Percentiles rank a stretch among this genome's conserved stretches.
Evolutionary conservation across 2,113 vertebrate species (phyloP).

Genomic region (Chionis minor): DNA sequence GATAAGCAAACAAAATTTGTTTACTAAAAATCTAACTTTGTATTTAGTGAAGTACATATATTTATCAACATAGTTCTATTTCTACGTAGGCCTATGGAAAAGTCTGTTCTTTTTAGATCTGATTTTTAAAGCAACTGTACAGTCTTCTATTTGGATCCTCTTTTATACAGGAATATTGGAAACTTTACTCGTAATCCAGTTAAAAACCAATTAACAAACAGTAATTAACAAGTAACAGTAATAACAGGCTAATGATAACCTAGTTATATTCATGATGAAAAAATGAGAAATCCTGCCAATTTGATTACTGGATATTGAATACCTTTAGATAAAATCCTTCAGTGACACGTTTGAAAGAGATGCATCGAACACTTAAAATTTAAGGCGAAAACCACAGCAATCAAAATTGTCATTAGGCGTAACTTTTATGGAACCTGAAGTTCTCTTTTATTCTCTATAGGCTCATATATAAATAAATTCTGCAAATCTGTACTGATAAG

Average conservation of each 20-base stretch:
- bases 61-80: background rate
- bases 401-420: background rate
- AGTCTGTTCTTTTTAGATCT: background rate
- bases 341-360: background rate
- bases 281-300: background rate
- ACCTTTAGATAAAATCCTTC: background rate
- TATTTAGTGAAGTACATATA: background rate
- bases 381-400: background rate
- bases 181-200: background rate
- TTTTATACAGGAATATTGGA: background rate
- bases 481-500: conserved; percentile 4
- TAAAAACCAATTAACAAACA: background rate
- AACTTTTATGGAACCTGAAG: background rate
- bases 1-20: background rate
- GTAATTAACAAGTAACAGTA: background rate
- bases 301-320: background rate
- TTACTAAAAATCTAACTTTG: background rate
- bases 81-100: background rate
- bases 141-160: background rate
- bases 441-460: background rate
- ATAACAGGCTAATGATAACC: background rate
- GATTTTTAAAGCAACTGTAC: background rate
- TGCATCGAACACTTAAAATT: background rate
- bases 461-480: background rate
- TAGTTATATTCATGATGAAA: background rate